Percentiles rank a stretch among this genome's conserved stretches.
These are phyloP conservation scores for Hippolais icterina DNA, from an alignment of 2,113 vertebrate genomes.

Conservation along the genomic window DNA sequence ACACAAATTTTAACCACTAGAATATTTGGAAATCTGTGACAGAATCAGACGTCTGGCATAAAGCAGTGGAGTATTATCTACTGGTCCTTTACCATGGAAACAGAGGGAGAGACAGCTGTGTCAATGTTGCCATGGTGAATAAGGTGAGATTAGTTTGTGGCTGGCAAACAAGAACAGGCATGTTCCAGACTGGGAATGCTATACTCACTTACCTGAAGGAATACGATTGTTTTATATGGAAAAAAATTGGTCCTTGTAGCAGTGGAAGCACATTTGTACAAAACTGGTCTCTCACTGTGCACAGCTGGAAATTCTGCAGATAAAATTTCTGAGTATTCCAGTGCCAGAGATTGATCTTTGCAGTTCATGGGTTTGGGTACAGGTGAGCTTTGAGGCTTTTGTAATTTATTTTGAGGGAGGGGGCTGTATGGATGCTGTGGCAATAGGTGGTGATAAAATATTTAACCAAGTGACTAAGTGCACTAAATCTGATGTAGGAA, in stretches of 20 bases:
- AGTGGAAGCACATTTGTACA: background rate
- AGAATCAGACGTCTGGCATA: background rate
- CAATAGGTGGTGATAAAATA: background rate
- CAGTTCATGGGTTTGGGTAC: background rate
- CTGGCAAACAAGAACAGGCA: background rate
- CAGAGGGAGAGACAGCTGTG: background rate
- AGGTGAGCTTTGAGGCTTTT: background rate
- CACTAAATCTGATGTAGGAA: background rate
- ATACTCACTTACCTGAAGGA: background rate
- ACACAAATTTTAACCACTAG: background rate
- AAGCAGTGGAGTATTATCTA: background rate
- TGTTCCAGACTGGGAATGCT: background rate
- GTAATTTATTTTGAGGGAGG: background rate
- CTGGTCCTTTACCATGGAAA: background rate
- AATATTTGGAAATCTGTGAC: background rate
- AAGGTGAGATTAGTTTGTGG: background rate
- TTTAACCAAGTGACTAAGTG: background rate
- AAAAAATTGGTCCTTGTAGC: background rate
- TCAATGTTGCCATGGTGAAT: slow-evolving; percentile 12
- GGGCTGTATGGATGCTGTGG: background rate
- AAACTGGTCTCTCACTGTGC: background rate
- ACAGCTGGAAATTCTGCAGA: background rate
- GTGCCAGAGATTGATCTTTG: background rate
- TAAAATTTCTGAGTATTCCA: background rate
- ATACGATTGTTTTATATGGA: rapidly evolving